Evolutionary conservation across 92 coral and sea anemone species (phyloP).

Genomic region (Scolanthus callimorphus): DNA sequence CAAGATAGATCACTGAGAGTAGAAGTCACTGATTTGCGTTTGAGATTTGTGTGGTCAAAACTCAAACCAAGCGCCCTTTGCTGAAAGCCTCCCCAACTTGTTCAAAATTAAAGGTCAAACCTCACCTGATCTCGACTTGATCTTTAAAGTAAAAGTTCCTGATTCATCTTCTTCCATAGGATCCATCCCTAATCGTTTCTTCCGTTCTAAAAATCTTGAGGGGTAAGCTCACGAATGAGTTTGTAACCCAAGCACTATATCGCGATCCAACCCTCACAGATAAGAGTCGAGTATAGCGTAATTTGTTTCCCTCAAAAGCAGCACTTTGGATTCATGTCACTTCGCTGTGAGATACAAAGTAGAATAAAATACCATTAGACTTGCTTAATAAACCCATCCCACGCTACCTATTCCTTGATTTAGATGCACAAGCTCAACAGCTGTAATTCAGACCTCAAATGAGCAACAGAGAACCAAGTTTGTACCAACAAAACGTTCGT

Average conservation of each 20-base stretch:
- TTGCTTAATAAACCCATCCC: background rate
- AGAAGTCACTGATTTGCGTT: too few relatives aligned
- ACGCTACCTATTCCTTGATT: background rate
- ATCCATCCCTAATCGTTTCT: conserved; percentile 7
- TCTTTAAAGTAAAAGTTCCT: conserved; percentile 77
- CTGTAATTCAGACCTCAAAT: background rate
- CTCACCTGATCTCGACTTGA: conserved; percentile 80
- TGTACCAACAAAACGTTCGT: too few relatives aligned
- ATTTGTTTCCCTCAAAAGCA: too few relatives aligned
- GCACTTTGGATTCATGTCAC: too few relatives aligned
- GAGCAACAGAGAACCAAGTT: background rate
- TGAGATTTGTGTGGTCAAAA: too few relatives aligned
- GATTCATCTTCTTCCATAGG: conserved; percentile 54
- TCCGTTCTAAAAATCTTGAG: background rate
- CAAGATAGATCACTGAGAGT: too few relatives aligned
- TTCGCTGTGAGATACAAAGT: background rate
- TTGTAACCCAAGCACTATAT: background rate
- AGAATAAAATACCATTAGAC: background rate
- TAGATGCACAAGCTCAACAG: background rate
- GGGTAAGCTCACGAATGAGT: too few relatives aligned
- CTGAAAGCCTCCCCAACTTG: too few relatives aligned
- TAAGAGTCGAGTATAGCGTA: too few relatives aligned
- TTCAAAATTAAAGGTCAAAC: too few relatives aligned
- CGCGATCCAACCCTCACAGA: background rate
- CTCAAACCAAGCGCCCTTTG: too few relatives aligned